phyloP scores from a whole-genome alignment of 2,888 invertebrate genomes.

The Panorpa germanica region DNA sequence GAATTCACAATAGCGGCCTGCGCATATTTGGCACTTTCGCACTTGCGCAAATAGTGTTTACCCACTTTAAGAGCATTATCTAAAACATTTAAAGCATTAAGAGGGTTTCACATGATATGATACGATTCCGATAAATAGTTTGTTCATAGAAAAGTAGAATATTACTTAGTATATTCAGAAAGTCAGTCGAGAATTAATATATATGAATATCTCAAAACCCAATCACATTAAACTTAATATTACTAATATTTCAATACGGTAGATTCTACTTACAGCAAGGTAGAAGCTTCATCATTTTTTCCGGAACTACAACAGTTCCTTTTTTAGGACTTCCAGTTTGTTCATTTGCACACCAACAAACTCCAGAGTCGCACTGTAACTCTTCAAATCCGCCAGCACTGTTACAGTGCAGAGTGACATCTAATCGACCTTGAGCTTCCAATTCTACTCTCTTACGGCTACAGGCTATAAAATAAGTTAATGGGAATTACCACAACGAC shows the following conservation, averaged over 20 bases:
- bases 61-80: slow-evolving; percentile 28
- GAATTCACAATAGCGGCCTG: slow-evolving; percentile 28
- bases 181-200: too few species aligned
- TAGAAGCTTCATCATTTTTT: slow-evolving; percentile 33
- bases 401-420: slow-evolving; percentile 42
- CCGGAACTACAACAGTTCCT: slow-evolving; percentile 31
- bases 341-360: slow-evolving; percentile 49
- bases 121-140: too few species aligned
- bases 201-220: too few species aligned
- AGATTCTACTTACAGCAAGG: slow-evolving; percentile 42
- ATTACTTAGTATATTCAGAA: too few species aligned
- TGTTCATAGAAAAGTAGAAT: too few species aligned
- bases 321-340: slow-evolving; percentile 34
- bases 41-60: slow-evolving; percentile 39
- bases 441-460: slow-evolving; percentile 36
- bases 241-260: too few species aligned
- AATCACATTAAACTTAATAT: too few species aligned
- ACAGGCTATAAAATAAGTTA: slow-evolving; percentile 30
- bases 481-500: slow-evolving; percentile 1
- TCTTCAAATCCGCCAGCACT: slow-evolving; percentile 43
- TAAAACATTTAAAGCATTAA: slow-evolving; percentile 19
- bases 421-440: slow-evolving; percentile 22
- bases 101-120: too few species aligned
- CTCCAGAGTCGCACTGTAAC: slow-evolving; percentile 43
- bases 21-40: slow-evolving; percentile 42